These are phyloP conservation scores for Plectropomus leopardus DNA, from an alignment of 2,113 vertebrate genomes.

Conservation along the genomic window DNA sequence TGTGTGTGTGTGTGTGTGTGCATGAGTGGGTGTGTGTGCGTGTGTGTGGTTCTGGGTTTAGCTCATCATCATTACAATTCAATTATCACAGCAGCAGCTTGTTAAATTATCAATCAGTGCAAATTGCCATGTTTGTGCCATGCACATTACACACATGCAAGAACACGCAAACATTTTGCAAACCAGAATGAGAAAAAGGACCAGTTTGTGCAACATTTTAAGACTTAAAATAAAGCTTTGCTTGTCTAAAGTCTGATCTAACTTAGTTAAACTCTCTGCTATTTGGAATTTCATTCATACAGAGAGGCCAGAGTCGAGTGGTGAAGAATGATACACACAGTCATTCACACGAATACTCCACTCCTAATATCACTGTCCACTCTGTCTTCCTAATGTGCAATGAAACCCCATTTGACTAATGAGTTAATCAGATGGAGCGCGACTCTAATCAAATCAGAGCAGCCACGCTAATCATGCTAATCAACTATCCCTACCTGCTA, in stretches of 20 bases:
- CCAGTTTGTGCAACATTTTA: not conserved
- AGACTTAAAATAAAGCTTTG: not conserved
- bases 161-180: not conserved
- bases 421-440: conserved; percentile 56
- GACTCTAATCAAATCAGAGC: conserved; percentile 66
- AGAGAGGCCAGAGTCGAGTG: not conserved
- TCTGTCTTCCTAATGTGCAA: conserved; percentile 47
- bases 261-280: not conserved
- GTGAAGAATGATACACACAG: not conserved
- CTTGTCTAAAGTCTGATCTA: not conserved
- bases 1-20: too few relatives aligned
- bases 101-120: conserved; percentile 10
- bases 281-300: too few relatives aligned
- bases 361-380: not conserved
- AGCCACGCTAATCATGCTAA: conserved; percentile 58
- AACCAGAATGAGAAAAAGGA: not conserved
- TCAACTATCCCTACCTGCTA: conserved; percentile 42
- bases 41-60: conserved; percentile 2
- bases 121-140: not conserved
- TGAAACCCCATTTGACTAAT: conserved; percentile 60
- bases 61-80: not conserved
- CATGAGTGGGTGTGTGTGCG: not conserved
- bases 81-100: conserved; percentile 25
- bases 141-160: not conserved
- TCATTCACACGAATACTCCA: not conserved